A percentile compares a stretch with the other conserved stretches of the same genome.
Evolutionary conservation across 2,113 vertebrate species (phyloP).

Genomic region (Tylochromis polylepis): DNA sequence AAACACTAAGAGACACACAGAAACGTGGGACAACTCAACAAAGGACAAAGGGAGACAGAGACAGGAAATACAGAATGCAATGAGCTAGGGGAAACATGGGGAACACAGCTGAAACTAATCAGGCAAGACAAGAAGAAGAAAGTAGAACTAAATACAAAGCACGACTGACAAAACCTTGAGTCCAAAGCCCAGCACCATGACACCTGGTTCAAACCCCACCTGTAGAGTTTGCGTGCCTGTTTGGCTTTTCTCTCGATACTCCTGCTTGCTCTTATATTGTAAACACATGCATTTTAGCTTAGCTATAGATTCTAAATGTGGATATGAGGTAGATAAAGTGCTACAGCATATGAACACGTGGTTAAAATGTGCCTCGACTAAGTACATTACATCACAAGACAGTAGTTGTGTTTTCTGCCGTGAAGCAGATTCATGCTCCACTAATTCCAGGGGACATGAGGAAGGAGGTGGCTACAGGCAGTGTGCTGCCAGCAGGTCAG

Average conservation of each 20-base stretch:
- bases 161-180: background rate
- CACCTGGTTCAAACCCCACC: background rate
- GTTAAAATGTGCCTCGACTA: background rate
- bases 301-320: background rate
- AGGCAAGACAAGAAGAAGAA: background rate
- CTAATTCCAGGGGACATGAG: background rate
- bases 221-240: background rate
- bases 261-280: too few relatives aligned
- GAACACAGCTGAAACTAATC: background rate
- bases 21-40: background rate
- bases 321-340: background rate
- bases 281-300: background rate
- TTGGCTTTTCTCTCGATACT: background rate
- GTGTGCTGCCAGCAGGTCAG: constrained; percentile 15
- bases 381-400: background rate
- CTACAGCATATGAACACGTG: background rate
- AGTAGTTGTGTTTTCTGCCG: background rate
- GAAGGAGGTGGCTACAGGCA: background rate
- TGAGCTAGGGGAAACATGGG: background rate
- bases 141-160: background rate
- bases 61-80: background rate
- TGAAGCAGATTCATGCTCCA: constrained; percentile 1
- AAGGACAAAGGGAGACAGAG: background rate
- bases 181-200: background rate
- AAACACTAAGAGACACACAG: background rate